Conservation (phyloP, 2,888 invertebrate species). For the Rapana venosa region DNA sequence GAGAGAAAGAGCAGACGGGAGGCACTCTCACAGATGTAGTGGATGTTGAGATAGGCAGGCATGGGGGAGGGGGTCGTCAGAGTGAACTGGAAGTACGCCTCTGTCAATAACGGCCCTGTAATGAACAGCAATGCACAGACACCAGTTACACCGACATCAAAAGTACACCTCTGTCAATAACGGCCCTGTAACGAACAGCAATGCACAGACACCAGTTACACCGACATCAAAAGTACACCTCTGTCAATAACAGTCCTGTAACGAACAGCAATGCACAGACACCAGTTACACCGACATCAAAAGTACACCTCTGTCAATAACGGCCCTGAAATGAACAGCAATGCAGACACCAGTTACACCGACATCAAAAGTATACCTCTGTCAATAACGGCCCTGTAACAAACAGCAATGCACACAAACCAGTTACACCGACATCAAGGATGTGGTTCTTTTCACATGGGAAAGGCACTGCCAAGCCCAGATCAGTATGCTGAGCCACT, state of each 20-base stretch:
- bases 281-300: constrained; percentile 83
- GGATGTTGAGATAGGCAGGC: constrained; percentile 93
- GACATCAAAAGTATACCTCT: constrained; percentile 87
- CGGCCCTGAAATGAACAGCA: constrained; percentile 80
- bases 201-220: too few species aligned
- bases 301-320: constrained; percentile 85
- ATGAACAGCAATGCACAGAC: constrained; percentile 29
- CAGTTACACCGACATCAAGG: constrained; percentile 90
- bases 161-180: constrained; percentile 85
- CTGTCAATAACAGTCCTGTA: constrained; percentile 84
- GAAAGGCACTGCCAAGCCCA: too few species aligned
- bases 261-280: too few species aligned
- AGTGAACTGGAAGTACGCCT: constrained; percentile 86
- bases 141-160: constrained; percentile 91
- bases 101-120: constrained; percentile 84
- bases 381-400: constrained; percentile 83
- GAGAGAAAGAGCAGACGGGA: constrained; percentile 93
- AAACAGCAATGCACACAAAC: neutral
- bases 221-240: constrained; percentile 87
- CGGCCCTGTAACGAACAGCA: constrained; percentile 80
- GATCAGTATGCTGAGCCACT: too few species aligned
- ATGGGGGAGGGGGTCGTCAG: constrained; percentile 87
- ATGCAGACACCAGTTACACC: constrained; percentile 62
- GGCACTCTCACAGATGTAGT: constrained; percentile 96
- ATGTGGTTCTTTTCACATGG: constrained; percentile 81